Evolutionary conservation across 2,888 invertebrate species (phyloP).

Genomic region (Cantharis flavilabris): DNA sequence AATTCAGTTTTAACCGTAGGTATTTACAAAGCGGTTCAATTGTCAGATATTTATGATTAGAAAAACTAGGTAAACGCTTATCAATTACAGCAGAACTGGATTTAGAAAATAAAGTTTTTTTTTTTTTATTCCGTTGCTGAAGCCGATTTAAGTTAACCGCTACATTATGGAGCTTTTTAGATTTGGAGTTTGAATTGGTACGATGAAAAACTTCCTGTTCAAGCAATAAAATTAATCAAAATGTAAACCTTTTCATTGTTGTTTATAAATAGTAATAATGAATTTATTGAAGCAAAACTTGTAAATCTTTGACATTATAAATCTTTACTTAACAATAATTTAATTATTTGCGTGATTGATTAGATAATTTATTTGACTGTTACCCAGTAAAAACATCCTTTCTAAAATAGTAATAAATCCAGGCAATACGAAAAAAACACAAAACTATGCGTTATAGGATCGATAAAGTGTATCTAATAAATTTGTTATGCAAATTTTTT

Average conservation of each 20-base stretch:
- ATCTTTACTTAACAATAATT: background rate
- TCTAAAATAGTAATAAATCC: background rate
- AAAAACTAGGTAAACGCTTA: background rate
- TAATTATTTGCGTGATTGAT: background rate
- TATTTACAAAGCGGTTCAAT: background rate
- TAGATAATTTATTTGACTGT: background rate
- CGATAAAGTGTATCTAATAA: background rate
- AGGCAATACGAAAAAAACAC: background rate
- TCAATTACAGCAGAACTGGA: background rate
- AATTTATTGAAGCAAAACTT: background rate
- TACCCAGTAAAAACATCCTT: background rate
- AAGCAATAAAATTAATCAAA: background rate
- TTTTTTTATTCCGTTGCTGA: background rate
- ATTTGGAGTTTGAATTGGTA: background rate
- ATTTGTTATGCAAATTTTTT: background rate
- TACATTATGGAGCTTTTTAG: no score
- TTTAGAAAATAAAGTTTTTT: background rate
- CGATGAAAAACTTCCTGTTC: background rate
- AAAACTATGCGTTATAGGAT: background rate
- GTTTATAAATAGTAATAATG: background rate
- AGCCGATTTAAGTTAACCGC: background rate
- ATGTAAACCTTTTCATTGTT: background rate
- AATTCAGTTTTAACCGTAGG: background rate
- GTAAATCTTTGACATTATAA: background rate
- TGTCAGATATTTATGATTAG: background rate